Evolutionary conservation across 1,140 invertebrate genomes (phyloP), one percentile per base, ranked within the genome.

Genomic region (Trichonephila clavata): DNA sequence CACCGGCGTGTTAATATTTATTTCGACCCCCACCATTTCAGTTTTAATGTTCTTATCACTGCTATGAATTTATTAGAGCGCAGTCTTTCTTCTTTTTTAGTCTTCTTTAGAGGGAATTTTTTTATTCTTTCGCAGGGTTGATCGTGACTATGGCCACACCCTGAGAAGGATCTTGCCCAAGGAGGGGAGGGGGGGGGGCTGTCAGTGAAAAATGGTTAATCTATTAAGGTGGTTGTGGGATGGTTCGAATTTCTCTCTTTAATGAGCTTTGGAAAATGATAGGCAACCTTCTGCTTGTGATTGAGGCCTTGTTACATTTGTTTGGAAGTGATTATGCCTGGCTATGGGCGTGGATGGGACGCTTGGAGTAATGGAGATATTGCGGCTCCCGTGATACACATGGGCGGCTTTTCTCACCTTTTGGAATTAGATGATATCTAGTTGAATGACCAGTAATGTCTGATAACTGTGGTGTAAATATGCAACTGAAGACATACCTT

Each of bases 41-140:
- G 24, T 90, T 90, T 90, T 90, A 90, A 90, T 90, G 89, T 81
- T 90, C 71, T 81, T 90, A 90, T 90, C 89, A 90, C 89, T 90
- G 89, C 89, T 39, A 90, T 90, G 89, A 90, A 90, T 90, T 90
- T 90, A 90, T 90, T 90, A 90, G 89, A 27, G 68, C 43, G 32
- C 32, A 43, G 24, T 81, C 50, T 50, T 50, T 50, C 50, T 50
- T 50, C 50, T 50, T 50, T 5, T 50, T 50, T 50, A 13, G 43
- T 50, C 32, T 32, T 32, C 32, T 32, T 32, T 3, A 32, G 32
- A 39, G 32, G 32, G 32, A 14, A 14, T 61, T 68, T 81, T 90
- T 27, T 90, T 90, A 39, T 20, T n/a, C 39, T 57, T 89, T 68
- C 32, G 43, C 27, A 20, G 7, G 16, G n/a, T 61, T 39, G 68